Conservation (phyloP, 1,140 invertebrate species). For the Rhopalosiphum maidis region DNA sequence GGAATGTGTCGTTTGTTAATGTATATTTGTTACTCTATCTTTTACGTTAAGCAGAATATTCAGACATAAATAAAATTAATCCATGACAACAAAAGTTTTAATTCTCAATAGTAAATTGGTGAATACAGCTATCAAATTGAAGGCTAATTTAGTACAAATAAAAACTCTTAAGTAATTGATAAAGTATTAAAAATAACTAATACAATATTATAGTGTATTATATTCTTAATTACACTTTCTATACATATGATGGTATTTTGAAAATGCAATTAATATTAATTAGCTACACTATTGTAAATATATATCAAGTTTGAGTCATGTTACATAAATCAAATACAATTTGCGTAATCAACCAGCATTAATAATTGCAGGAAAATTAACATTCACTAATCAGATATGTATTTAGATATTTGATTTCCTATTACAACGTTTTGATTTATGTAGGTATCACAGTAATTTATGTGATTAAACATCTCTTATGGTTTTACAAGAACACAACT, state of each 20-base stretch:
- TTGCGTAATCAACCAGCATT: neutral
- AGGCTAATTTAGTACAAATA: too few relatives aligned
- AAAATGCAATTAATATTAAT: slow-evolving; percentile 10
- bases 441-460: neutral
- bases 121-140: neutral
- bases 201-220: neutral
- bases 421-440: neutral
- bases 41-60: neutral
- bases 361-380: neutral
- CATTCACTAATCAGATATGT: neutral
- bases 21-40: too few relatives aligned
- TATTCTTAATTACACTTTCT: neutral
- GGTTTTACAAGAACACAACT: neutral
- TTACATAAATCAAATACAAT: neutral
- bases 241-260: neutral
- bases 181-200: neutral
- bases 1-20: too few relatives aligned
- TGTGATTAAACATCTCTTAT: neutral
- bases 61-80: neutral
- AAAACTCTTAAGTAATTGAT: neutral
- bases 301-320: neutral
- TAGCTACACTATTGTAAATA: neutral
- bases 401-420: neutral
- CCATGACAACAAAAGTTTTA: neutral
- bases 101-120: too few relatives aligned